Base-by-base conservation (phyloP, 2,888 invertebrate species). In the Protodeltote pygarga region DNA sequence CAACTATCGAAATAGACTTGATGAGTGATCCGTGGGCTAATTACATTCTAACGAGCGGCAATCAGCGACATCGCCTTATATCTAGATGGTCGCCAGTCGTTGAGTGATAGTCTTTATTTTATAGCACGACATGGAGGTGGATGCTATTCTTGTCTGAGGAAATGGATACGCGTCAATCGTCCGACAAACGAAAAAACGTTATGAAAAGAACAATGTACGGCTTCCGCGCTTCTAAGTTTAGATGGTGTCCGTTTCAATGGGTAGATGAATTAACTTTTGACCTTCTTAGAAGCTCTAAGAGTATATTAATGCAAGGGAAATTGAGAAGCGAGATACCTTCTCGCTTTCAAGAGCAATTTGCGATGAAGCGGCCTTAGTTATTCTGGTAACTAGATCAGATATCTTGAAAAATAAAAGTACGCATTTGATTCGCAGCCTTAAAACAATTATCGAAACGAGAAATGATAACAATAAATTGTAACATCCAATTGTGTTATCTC, bases 151-250 rank as follows among this genome's bases (percentile, higher is more conserved):
- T 61, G 79, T 65, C 76, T 73, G 75, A 82, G 89, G 91, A 91
- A 91, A 91, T 90, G 89, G 83, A 91, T 85, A 91, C 87, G 85
- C 82, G 86, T 87, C 89, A 88, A 89, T 88, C 87, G 87, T 80
- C 79, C 68, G 58, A 62, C 72, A 45, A 39, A 54, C 44, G 73
- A 75, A 81, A 81, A 85, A 85, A 74, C 71, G 66, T 50, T 65
- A 76, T 81, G 81, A 77, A 74, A 76, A 79, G 78, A 85, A 87
- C 86, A 86, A 85, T 85, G 71, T 57, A 66, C 47, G 54, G 75
- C 84, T 87, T 89, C 89, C 88, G 87, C 58, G 77, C 19, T 13
- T 59, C 71, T 89, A 87, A 83, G 76, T 86, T 85, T 77, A 81
- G 85, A 81, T 37, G 72, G 81, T 81, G 76, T 87, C 78, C 62